These are phyloP conservation scores for Chlorops oryzae DNA, from an alignment of 1,140 invertebrate species.

Conservation along the genomic window DNA sequence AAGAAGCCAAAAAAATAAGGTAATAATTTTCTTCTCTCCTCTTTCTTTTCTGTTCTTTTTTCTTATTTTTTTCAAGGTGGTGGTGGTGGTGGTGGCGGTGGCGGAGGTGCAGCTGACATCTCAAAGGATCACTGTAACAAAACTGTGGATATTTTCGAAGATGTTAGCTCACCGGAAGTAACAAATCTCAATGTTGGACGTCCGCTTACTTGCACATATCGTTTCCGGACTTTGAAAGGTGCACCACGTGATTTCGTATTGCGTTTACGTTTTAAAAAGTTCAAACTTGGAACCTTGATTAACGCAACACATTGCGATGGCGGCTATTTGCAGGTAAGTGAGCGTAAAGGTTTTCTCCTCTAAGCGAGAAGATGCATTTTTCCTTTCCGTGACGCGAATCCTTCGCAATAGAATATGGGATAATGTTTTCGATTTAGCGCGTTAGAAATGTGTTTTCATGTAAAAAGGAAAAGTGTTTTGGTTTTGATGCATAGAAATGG, in stretches of 20 bases:
- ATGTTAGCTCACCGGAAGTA: conserved; percentile 78
- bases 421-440: no score
- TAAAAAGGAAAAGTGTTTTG: no score
- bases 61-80: conserved; percentile 25
- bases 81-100: conserved; percentile 23
- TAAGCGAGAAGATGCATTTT: no score
- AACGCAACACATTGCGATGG: conserved; percentile 80
- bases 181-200: conserved; percentile 72
- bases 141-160: conserved; percentile 86
- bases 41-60: conserved; percentile 7
- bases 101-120: conserved; percentile 33
- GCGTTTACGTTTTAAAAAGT: conserved; percentile 82
- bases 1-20: no score
- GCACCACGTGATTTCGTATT: conserved; percentile 82
- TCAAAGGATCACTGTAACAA: conserved; percentile 76
- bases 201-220: conserved; percentile 81
- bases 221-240: conserved; percentile 76
- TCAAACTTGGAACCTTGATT: conserved; percentile 79
- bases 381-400: no score
- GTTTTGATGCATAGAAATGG: no score
- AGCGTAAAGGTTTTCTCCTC: no score
- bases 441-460: no score
- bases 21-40: no score
- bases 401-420: no score
- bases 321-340: conserved; percentile 75